These are phyloP conservation scores for Caenorhabditis tropicalis DNA, from an alignment of 1,140 invertebrate species.

Conservation along the genomic window DNA sequence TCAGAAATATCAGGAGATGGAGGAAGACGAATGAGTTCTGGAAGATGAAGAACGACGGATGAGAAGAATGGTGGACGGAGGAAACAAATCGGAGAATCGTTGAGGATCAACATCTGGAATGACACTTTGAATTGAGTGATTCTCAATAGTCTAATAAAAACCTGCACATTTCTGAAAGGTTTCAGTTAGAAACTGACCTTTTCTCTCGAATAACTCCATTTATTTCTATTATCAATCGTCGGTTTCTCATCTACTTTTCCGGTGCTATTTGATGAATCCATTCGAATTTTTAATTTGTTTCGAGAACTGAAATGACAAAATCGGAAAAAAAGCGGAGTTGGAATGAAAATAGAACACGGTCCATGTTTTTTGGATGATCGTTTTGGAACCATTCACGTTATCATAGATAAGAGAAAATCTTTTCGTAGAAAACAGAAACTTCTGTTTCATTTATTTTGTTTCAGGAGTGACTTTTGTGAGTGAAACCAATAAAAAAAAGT, in stretches of 20 bases:
- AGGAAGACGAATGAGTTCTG: background rate
- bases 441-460: too few species aligned
- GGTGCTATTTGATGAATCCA: background rate
- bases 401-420: too few species aligned
- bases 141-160: too few species aligned
- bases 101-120: constrained; percentile 20
- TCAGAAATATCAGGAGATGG: background rate
- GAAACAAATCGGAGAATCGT: background rate
- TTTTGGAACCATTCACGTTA: background rate
- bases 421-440: too few species aligned
- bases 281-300: background rate
- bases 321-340: background rate
- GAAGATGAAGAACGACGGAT: background rate
- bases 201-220: background rate
- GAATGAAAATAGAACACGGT: background rate
- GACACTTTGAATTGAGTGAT: background rate
- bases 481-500: too few species aligned
- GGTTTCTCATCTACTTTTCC: background rate
- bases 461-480: too few species aligned
- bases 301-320: background rate
- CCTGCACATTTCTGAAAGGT: too few species aligned
- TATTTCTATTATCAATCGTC: background rate
- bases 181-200: too few species aligned
- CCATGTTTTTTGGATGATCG: background rate
- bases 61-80: background rate